phyloP scores from a whole-genome alignment of 2,888 invertebrate species.

The Hedya salicella region DNA sequence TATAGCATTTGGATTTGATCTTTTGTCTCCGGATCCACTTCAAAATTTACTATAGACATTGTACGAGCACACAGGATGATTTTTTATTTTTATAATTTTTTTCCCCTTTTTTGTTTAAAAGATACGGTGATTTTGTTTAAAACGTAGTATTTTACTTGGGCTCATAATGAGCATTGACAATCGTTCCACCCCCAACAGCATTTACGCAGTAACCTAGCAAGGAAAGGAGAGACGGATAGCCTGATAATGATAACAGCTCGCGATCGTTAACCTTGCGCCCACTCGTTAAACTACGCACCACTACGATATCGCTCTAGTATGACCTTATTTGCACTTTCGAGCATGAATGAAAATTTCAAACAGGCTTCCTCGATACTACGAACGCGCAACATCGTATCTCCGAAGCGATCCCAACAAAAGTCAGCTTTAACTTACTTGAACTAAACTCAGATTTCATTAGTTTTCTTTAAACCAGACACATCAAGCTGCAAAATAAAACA shows the following conservation, averaged over 20 bases:
- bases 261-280: slow-evolving; percentile 37
- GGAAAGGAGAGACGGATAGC: neutral
- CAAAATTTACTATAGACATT: too few species aligned
- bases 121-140: too few species aligned
- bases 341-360: slow-evolving; percentile 51
- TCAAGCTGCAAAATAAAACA: slow-evolving; percentile 34
- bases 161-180: too few species aligned
- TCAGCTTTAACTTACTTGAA: neutral
- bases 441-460: slow-evolving; percentile 9
- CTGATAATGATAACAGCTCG: neutral
- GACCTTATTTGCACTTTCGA: slow-evolving; percentile 47
- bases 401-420: neutral
- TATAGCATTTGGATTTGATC: too few species aligned
- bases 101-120: too few species aligned
- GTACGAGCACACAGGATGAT: too few species aligned
- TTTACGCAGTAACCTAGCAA: neutral
- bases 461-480: neutral
- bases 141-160: too few species aligned
- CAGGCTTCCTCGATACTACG: slow-evolving; percentile 34
- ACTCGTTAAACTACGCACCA: slow-evolving; percentile 30
- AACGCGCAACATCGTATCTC: slow-evolving; percentile 10
- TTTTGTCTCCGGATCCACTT: too few species aligned
- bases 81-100: too few species aligned
- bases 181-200: too few species aligned
- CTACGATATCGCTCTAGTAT: slow-evolving; percentile 40